Conservation (phyloP, 2,797 vertebrate genomes). For the Spinibarbus caldwelli region DNA sequence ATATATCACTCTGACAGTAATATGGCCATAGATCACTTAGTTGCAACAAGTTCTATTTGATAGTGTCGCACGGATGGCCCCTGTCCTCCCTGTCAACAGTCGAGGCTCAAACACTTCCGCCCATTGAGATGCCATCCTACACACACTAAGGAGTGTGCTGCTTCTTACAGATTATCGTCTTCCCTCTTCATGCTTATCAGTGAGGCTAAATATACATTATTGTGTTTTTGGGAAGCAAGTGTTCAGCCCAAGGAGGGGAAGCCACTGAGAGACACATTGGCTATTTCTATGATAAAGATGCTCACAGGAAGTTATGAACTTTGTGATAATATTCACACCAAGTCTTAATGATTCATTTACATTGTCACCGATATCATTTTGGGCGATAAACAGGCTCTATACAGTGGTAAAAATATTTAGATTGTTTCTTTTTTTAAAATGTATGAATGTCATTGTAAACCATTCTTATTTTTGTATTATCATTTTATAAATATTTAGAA, state of each 20-base stretch:
- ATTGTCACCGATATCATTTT: not conserved
- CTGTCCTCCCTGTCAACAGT: conserved; percentile 67
- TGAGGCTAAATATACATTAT: conserved; percentile 67
- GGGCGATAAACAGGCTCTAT: not conserved
- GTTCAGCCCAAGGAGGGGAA: conserved; percentile 69
- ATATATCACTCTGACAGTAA: conserved; percentile 12
- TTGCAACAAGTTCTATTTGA: conserved; percentile 54
- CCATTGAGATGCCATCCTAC: conserved; percentile 75
- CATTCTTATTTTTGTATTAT: not conserved
- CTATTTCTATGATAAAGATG: conserved; percentile 64
- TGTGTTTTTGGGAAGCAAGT: conserved; percentile 66
- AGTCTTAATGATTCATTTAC: conserved; percentile 7
- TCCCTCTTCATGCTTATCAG: conserved; percentile 76
- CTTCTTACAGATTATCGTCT: conserved; percentile 75
- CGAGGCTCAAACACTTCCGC: conserved; percentile 71
- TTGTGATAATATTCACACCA: conserved; percentile 43
- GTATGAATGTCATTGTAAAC: not conserved
- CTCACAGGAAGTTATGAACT: conserved; percentile 56
- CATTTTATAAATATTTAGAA: not conserved
- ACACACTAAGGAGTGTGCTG: conserved; percentile 64
- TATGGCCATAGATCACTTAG: not conserved
- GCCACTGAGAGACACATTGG: conserved; percentile 64
- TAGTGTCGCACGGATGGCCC: conserved; percentile 60
- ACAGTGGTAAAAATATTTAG: not conserved
- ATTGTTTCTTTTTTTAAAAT: too few species aligned